Conservation (phyloP, 2,797 vertebrate genomes). For the Hydrocynus forskahlii region DNA sequence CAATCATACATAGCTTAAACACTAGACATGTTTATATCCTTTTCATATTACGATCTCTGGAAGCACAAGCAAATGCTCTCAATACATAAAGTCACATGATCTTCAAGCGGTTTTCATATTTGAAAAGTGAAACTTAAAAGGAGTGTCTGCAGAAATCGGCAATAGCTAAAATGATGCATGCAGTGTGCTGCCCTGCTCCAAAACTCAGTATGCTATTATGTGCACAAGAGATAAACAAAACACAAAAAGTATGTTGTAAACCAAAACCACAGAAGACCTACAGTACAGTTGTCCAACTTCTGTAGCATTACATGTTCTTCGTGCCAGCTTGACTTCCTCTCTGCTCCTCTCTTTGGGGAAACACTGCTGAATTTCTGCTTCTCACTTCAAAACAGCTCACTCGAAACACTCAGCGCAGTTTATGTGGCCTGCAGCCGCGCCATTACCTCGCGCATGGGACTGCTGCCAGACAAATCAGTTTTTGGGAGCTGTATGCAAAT, state of each 20-base stretch:
- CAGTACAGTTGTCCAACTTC: neutral
- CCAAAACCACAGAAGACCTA: neutral
- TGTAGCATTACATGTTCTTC: neutral
- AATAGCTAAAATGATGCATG: neutral
- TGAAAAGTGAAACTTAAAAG: neutral
- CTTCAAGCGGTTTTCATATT: neutral
- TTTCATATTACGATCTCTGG: neutral
- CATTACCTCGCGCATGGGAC: neutral
- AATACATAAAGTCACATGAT: neutral
- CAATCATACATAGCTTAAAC: neutral
- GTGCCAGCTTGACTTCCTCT: neutral
- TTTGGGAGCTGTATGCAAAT: neutral
- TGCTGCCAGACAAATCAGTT: neutral
- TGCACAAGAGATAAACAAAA: neutral
- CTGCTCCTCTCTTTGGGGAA: neutral
- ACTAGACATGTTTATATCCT: neutral
- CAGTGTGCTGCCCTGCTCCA: neutral
- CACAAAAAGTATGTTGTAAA: too few relatives aligned
- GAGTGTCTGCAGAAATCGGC: neutral
- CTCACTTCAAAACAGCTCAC: neutral
- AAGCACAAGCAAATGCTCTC: neutral
- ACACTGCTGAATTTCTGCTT: constrained; percentile 3
- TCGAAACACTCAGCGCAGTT: neutral
- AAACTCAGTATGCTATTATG: neutral
- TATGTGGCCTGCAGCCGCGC: neutral